Evolutionary conservation across 2,888 invertebrate genomes (phyloP), one percentile per base, ranked within the genome.

Genomic region (Oeneis ivallda): DNA sequence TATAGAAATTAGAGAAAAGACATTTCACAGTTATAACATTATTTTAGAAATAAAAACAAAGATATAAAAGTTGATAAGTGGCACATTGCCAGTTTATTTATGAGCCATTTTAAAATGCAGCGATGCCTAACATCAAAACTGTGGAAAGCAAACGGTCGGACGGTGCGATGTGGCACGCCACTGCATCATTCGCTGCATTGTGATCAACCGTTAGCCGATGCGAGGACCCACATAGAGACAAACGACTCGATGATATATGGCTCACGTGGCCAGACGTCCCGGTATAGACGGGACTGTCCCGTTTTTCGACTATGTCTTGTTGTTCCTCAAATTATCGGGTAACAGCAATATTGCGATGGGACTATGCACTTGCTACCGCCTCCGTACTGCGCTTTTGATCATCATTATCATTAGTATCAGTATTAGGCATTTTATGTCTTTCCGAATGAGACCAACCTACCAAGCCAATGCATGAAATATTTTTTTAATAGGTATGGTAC

Each of bases 171-270:
- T 87, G 75, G 86, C 80, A 85, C 86, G 79, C 73, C 80, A 75
- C 83, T 88, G 86, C 83, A 84, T 83, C 84, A 82, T 78, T 68
- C 74, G 75, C 79, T 76, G 85, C 80, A 87, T 90, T 90, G 89
- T 89, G 81, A 77, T 75, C 76, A 74, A 89, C 91, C 89, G 90
- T 90, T 90, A 88, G 78, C 69, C 76, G 76, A 74, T 75, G 74
- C 75, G 74, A 69, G 77, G 85, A 77, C 87, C 82, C 83, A 89
- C 88, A 85, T 87, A 81, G 73, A 81, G 82, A 85, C 86, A 86
- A 87, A 87, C 84, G 72, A 83, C 79, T 79, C 79, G 79, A 85
- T 86, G 86, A 87, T 84, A 76, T 83, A 87, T 84, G 79, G 75
- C 74, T 8, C 7, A n/a, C 19, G 19, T 56, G 56, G 41, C 56